Conservation (phyloP, 2,797 vertebrate species). For the Macroramphosus scolopax region DNA sequence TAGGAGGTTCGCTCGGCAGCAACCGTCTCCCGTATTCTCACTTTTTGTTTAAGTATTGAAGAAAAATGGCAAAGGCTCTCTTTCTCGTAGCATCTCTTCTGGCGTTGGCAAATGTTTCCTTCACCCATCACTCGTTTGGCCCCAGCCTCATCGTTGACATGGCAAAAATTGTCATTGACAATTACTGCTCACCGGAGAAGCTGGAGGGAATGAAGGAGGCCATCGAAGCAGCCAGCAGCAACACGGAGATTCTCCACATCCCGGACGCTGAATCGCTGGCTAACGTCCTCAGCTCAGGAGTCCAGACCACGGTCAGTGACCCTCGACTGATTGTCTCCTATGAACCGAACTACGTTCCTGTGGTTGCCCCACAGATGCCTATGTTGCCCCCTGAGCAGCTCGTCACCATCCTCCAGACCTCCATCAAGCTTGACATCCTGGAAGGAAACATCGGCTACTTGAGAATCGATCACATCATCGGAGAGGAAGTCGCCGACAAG, state of each 20-base stretch:
- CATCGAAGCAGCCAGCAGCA: constrained; percentile 83
- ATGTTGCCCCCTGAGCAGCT: constrained; percentile 81
- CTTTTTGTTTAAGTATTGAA: constrained; percentile 12
- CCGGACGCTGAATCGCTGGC: constrained; percentile 84
- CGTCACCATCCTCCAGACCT: constrained; percentile 78
- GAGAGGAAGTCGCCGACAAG: constrained; percentile 83
- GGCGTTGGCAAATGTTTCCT: constrained; percentile 54
- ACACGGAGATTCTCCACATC: constrained; percentile 85
- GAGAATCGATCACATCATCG: constrained; percentile 88
- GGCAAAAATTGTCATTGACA: constrained; percentile 88
- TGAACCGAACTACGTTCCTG: constrained; percentile 79
- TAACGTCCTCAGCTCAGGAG: constrained; percentile 80
- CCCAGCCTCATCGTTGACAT: constrained; percentile 85
- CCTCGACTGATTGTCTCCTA: constrained; percentile 84
- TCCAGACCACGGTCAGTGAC: constrained; percentile 86
- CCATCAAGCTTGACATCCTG: constrained; percentile 83
- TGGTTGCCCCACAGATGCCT: constrained; percentile 49
- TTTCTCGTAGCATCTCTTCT: constrained; percentile 60
- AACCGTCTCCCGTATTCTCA: constrained; percentile 8
- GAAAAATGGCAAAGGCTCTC: constrained; percentile 69
- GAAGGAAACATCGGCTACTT: constrained; percentile 89
- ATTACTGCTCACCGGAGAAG: constrained; percentile 94
- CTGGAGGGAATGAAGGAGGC: constrained; percentile 88
- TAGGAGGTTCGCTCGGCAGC: constrained; percentile 47
- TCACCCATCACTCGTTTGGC: constrained; percentile 66